phyloP scores from a whole-genome alignment of 1,140 invertebrate species.

The roundworm (Caenorhabditis elegans) region DNA sequence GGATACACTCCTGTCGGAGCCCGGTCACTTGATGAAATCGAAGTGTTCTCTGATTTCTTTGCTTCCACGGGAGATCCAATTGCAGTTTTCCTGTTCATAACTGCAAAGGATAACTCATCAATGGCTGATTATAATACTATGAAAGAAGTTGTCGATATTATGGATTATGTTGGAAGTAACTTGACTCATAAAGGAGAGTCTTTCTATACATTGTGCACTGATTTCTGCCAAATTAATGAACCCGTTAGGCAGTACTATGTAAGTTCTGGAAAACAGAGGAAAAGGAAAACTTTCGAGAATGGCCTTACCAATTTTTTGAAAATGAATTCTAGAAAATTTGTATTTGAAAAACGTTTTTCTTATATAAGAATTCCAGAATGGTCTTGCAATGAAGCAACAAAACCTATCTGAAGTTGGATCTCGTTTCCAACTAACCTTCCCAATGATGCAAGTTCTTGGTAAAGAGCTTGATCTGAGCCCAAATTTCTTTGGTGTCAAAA shows the following conservation, averaged over 20 bases:
- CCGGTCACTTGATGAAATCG: constrained; percentile 35
- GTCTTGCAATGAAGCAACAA: constrained; percentile 32
- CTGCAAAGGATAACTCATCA: constrained; percentile 34
- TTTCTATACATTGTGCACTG: constrained; percentile 58
- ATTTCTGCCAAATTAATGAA: constrained; percentile 65
- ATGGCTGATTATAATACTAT: constrained; percentile 9
- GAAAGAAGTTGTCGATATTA: constrained; percentile 27
- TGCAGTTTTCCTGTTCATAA: constrained; percentile 40
- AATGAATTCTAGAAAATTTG: no score
- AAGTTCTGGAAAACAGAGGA: no score
- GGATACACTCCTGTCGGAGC: constrained; percentile 44
- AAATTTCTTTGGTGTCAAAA: constrained; percentile 62
- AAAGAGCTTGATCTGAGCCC: constrained; percentile 65
- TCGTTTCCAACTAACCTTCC: constrained; percentile 62
- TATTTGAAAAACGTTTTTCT: no score
- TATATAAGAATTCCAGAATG: no score
- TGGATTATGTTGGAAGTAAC: constrained; percentile 26
- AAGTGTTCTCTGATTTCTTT: constrained; percentile 43
- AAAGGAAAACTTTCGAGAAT: no score
- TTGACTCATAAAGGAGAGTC: constrained; percentile 47
- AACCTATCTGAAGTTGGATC: neutral
- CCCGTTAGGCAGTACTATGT: constrained; percentile 65
- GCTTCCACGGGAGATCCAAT: constrained; percentile 40
- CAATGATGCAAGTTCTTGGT: constrained; percentile 65
- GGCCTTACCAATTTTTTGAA: no score